These are phyloP conservation scores for Paratrypauchen microcephalus DNA, from an alignment of 2,797 vertebrate species.

Conservation along the genomic window DNA sequence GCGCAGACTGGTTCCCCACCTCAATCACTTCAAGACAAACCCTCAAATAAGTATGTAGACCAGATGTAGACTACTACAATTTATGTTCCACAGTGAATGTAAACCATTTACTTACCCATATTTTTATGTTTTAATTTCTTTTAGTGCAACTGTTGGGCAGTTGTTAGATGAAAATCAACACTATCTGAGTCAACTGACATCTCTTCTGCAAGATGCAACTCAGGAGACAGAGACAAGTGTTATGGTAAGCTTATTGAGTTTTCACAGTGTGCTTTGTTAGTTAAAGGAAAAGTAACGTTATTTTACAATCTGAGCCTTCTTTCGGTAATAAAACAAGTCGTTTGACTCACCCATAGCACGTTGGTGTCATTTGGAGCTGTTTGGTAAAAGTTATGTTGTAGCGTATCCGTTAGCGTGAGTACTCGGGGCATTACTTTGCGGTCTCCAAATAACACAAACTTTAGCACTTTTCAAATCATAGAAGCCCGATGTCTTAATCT, in stretches of 20 bases:
- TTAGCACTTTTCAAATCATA: too few relatives aligned
- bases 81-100: neutral
- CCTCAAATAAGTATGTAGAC: constrained; percentile 78
- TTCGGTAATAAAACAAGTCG: too few relatives aligned
- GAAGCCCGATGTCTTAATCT: too few relatives aligned
- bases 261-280: neutral
- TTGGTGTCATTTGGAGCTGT: too few relatives aligned
- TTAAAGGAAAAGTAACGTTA: too few relatives aligned
- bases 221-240: constrained; percentile 82
- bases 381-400: too few relatives aligned
- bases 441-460: too few relatives aligned
- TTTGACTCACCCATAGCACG: too few relatives aligned
- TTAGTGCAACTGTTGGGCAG: constrained; percentile 82
- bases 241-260: constrained; percentile 70
- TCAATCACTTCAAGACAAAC: constrained; percentile 73
- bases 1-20: constrained; percentile 81
- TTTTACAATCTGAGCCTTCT: too few relatives aligned
- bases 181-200: constrained; percentile 87
- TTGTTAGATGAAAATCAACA: constrained; percentile 90
- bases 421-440: too few relatives aligned
- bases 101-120: neutral
- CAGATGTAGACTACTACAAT: neutral
- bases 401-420: too few relatives aligned
- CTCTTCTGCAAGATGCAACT: constrained; percentile 85
- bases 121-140: constrained; percentile 1